Conservation (phyloP, 2,888 invertebrate species). For the Ornithoptera alexandrae region DNA sequence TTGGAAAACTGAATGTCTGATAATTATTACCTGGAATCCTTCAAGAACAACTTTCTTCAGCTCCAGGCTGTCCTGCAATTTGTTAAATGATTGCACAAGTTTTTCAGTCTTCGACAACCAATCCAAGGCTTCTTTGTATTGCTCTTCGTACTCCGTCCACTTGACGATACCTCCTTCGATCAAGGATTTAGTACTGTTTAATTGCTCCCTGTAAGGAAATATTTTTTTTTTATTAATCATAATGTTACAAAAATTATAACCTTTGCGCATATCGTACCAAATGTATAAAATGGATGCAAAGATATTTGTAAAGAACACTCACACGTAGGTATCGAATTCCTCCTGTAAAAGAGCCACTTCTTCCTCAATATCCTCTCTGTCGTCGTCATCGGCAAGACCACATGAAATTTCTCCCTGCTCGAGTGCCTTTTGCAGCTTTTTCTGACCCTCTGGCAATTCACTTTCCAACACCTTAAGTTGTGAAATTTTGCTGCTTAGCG, state of each 20-base stretch:
- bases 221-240: background rate
- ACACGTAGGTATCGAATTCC: slow-evolving; percentile 92
- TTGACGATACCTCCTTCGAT: slow-evolving; percentile 94
- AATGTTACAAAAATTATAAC: background rate
- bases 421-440: slow-evolving; percentile 89
- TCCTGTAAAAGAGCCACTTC: slow-evolving; percentile 94
- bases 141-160: slow-evolving; percentile 97
- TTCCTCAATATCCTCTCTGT: slow-evolving; percentile 94
- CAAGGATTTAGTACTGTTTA: slow-evolving; percentile 88
- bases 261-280: background rate
- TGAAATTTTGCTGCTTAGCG: slow-evolving; percentile 90
- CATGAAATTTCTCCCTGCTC: slow-evolving; percentile 93
- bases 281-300: background rate
- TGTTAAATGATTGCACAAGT: slow-evolving; percentile 93
- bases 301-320: slow-evolving; percentile 54
- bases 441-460: slow-evolving; percentile 90
- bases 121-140: slow-evolving; percentile 92
- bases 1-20: background rate
- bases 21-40: slow-evolving; percentile 85
- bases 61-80: slow-evolving; percentile 92
- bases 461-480: slow-evolving; percentile 91
- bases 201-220: slow-evolving; percentile 80
- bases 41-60: slow-evolving; percentile 95
- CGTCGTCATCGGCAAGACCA: slow-evolving; percentile 89
- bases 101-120: slow-evolving; percentile 95